Evolutionary conservation across 2,113 vertebrate genomes (phyloP), one percentile per base, ranked within the genome.

Genomic region (Megaceryle maxima): DNA sequence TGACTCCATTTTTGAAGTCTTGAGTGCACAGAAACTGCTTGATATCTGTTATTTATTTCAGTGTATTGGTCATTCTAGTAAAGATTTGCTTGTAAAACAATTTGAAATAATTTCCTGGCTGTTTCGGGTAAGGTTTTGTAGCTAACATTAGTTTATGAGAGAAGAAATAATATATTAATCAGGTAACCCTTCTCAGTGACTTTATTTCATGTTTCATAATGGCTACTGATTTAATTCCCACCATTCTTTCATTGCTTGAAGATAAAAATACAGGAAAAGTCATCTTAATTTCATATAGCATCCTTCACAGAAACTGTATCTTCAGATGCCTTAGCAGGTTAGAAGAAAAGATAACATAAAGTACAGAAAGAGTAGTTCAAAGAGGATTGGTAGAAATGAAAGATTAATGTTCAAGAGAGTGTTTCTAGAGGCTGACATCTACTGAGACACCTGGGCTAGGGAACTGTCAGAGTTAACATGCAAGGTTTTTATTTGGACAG

Each of bases 181-280:
- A 59, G 41, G 43, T 73, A 80, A 44, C 3, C 24, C 55, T 77
- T 88, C 83, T 60, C 72, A 70, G 14, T 56, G 94, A 56, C 77
- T 81, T 91, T 87, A 69, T 95, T 91, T 94, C 37, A 28, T 81
- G 46, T 93, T 97, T 87, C 43, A 9, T 72, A 87, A 84, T 96
- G 69, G 26, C 33, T 82, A 5, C 67, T 75, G 77, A 92, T 94
- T 82, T 88, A 60, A 84, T 79, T 94, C 35, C 29, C 2, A 1
- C 19, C 20, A 31, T 22, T 89, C 35, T 75, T 81, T 46, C 35
- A 25, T 69, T 90, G 19, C 44, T 79, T 62, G 35, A 69, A 86
- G 67, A 83, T 57, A 93, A 90, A 94, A 92, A 88, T 81, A 56
- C 12, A 15, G 43, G 56, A 84, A 90, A 81, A 72, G 35, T 43